Base-by-base conservation (phyloP, 2,888 invertebrate species). In the Drosophila meridionalis region DNA sequence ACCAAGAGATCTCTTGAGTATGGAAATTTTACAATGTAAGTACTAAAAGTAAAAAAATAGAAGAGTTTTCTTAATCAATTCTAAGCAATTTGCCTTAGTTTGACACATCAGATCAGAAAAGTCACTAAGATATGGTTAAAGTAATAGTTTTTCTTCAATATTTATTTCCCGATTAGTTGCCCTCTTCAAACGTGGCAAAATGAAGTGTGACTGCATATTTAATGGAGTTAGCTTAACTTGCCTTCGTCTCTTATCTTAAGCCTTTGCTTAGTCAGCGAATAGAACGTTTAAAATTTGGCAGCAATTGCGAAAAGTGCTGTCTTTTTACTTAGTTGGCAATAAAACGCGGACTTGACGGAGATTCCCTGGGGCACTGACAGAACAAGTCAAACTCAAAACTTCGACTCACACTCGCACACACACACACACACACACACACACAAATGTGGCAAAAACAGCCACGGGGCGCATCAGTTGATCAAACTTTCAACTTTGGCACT, bases 1-100 rank as follows among this genome's bases (percentile, higher is more conserved):
- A 61, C 90, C 92, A 4, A 65, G 53, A 69, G 87, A 90, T 58
- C 78, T 92, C 62, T 79, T 93, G 61, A 78, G 81, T 52, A 63
- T 74, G 69, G 86, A 90, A 63, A 82, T 91, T 78, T 70, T 92
- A 79, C 92, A 92, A 73, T 92, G 92, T 92, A 90, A 90, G 91
- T 92, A 42, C 5, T 14, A 28, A 55, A 38, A 28, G 26, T 7
- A 12, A 14, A 26, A 30, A 30, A 3, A 20, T 20, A 20, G 20
- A 48, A 4, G 5, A 2, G 0, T 4, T 48, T 30, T 30, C 3
- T 11, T 45, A 52, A 34, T 2, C 5, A 34, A 8, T n/a, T 50
- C n/a, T 9, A 11, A 8, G 11, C 0, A 1, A 26, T 26, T 45
- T 26, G 2, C 12, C 1, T 28, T 6, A 30, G 2, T 32, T 50